Conservation (phyloP, 2,888 invertebrate genomes). For the Leucozona laternaria region DNA sequence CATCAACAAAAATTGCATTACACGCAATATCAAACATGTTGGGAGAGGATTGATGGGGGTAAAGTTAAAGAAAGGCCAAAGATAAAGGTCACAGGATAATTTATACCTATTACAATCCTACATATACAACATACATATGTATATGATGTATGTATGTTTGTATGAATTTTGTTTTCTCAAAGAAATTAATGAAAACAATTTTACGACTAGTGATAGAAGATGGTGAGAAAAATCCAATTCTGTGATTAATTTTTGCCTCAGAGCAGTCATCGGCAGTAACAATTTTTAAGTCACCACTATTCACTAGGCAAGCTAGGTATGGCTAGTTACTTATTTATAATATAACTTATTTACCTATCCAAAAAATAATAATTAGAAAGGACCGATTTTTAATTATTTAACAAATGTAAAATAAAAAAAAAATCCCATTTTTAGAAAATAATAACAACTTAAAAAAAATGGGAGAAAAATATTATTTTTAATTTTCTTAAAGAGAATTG, state of each 20-base stretch:
- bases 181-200: not conserved
- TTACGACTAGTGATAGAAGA: not conserved
- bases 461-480: too few species aligned
- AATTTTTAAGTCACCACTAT: too few species aligned
- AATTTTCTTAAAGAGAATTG: too few species aligned
- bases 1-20: conserved; percentile 35
- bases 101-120: not conserved
- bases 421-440: too few species aligned
- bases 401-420: too few species aligned
- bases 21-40: conserved; percentile 59
- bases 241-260: not conserved
- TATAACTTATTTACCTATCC: too few species aligned
- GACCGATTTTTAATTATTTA: too few species aligned
- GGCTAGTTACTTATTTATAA: too few species aligned
- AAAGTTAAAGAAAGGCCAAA: conserved; percentile 3
- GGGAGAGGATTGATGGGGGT: conserved; percentile 35
- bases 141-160: not conserved
- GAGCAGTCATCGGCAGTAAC: too few species aligned
- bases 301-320: too few species aligned
- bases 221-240: not conserved
- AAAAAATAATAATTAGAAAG: too few species aligned
- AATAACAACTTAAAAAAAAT: too few species aligned
- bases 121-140: not conserved
- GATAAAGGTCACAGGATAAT: conserved; percentile 35
- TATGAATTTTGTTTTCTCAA: not conserved